Evolutionary conservation across 2,888 invertebrate genomes (phyloP).

Genomic region (Tenthredo notha): DNA sequence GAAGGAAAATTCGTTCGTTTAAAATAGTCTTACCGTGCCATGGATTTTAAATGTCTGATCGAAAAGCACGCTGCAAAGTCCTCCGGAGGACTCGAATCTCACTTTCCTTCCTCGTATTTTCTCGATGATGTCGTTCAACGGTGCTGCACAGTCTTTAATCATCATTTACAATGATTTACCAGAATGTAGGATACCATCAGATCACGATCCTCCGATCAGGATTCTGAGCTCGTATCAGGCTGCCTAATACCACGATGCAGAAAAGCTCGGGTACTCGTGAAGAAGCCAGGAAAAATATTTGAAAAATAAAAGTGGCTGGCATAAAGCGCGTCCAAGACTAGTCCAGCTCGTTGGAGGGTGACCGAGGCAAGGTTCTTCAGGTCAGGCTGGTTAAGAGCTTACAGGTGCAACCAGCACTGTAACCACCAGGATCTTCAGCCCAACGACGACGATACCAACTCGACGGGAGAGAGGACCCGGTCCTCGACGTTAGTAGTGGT

Average conservation of each 20-base stretch:
- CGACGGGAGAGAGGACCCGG: slow-evolving; percentile 57
- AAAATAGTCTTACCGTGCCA: too few relatives aligned
- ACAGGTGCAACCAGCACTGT: slow-evolving; percentile 36
- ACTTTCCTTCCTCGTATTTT: not conserved
- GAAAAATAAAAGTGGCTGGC: not conserved
- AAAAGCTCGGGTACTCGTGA: not conserved
- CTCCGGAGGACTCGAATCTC: not conserved
- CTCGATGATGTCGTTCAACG: not conserved
- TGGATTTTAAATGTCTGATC: too few relatives aligned
- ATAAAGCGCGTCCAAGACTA: not conserved
- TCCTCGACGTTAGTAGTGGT: slow-evolving; percentile 59
- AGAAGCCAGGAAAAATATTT: not conserved
- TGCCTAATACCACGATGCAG: not conserved
- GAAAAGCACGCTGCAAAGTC: not conserved
- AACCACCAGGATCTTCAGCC: slow-evolving; percentile 17
- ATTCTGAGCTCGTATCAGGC: not conserved
- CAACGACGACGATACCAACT: slow-evolving; percentile 57
- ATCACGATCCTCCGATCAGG: not conserved
- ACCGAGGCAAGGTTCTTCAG: not conserved
- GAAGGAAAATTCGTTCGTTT: too few relatives aligned
- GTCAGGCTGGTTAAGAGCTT: slow-evolving; percentile 4
- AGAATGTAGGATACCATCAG: not conserved
- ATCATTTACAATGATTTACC: not conserved
- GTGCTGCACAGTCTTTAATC: not conserved
- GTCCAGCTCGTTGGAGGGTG: not conserved